Percentiles rank a stretch among this genome's conserved stretches.
phyloP scores from a whole-genome alignment of 2,797 vertebrate species.

The Diceros bicornis region DNA sequence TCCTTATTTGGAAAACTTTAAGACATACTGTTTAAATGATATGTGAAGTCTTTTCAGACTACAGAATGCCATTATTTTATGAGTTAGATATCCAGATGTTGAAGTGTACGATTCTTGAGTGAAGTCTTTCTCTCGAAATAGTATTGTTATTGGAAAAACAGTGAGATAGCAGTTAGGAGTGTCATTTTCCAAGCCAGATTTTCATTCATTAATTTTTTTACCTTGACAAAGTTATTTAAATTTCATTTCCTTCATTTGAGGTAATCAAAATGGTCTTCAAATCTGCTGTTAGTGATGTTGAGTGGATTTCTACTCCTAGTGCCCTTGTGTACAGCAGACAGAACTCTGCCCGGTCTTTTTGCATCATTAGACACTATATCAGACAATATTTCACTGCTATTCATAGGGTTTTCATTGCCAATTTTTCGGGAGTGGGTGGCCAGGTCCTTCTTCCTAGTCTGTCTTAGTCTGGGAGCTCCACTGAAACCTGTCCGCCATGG shows the following conservation, averaged over 20 bases:
- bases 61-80: not conserved
- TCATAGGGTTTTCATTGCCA: too few relatives aligned
- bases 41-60: conserved; percentile 29
- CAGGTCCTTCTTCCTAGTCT: too few relatives aligned
- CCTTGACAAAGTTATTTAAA: conserved; percentile 2
- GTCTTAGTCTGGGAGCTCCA: too few relatives aligned
- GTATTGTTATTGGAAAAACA: not conserved
- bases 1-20: conserved; percentile 27
- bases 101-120: not conserved
- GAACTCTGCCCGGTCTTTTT: too few relatives aligned
- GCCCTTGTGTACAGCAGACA: too few relatives aligned
- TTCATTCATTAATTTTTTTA: conserved; percentile 3
- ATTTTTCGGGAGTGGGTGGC: too few relatives aligned
- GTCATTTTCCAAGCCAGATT: not conserved
- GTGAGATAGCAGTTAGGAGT: not conserved
- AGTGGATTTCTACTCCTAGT: too few relatives aligned
- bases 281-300: too few relatives aligned
- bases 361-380: too few relatives aligned
- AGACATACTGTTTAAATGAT: not conserved
- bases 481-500: too few relatives aligned
- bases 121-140: not conserved
- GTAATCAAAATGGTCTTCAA: not conserved
- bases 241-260: not conserved
- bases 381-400: too few relatives aligned
- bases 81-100: not conserved